A percentile compares a stretch with the other conserved stretches of the same genome.
Evolutionary conservation across 2,888 invertebrate species (phyloP).

Genomic region (Hydropsyche betteni): DNA sequence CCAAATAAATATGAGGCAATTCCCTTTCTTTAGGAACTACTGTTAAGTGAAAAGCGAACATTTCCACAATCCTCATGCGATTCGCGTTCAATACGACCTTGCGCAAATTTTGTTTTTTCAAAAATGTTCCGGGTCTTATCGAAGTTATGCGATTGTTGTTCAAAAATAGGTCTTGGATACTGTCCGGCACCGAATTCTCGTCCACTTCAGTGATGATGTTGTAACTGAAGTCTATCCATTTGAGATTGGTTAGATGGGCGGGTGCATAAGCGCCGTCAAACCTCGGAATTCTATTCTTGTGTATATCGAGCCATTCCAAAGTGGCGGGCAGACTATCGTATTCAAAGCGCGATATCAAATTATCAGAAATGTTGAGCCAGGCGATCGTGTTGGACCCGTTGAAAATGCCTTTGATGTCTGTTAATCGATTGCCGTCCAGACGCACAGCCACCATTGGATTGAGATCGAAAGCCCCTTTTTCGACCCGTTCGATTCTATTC

Average conservation of each 20-base stretch:
- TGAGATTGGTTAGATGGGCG: constrained; percentile 70
- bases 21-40: constrained; percentile 72
- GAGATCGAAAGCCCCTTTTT: constrained; percentile 78
- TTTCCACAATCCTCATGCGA: constrained; percentile 76
- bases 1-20: constrained; percentile 80
- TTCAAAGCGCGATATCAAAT: constrained; percentile 80
- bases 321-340: constrained; percentile 79
- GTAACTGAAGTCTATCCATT: constrained; percentile 80
- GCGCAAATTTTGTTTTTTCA: constrained; percentile 75
- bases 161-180: constrained; percentile 76
- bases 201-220: constrained; percentile 76
- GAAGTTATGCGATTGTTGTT: constrained; percentile 80
- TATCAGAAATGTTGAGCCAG: constrained; percentile 84
- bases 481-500: constrained; percentile 78
- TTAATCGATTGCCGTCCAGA: constrained; percentile 79
- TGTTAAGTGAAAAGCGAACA: constrained; percentile 75
- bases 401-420: constrained; percentile 80
- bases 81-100: constrained; percentile 82
- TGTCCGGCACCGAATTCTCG: constrained; percentile 77
- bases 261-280: constrained; percentile 77
- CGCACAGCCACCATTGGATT: constrained; percentile 78
- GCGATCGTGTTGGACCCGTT: constrained; percentile 76
- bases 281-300: constrained; percentile 78
- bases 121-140: constrained; percentile 77
- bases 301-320: constrained; percentile 83